phyloP scores from a whole-genome alignment of 2,888 invertebrate species.

The Tridacna crocea region DNA sequence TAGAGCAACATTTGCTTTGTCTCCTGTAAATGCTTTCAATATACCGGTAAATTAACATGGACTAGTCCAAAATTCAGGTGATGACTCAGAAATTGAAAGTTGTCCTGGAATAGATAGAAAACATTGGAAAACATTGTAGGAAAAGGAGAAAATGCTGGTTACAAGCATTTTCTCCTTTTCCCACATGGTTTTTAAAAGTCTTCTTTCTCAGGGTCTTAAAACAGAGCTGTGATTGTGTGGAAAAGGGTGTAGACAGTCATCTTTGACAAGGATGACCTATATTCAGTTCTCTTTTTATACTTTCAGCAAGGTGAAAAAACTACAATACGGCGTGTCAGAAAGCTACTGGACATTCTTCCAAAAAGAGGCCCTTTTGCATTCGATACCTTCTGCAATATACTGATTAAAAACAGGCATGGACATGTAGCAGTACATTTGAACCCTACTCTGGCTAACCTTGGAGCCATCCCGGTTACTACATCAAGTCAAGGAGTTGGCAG shows the following conservation, averaged over 20 bases:
- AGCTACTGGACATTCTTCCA: constrained; percentile 47
- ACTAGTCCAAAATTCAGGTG: too few species aligned
- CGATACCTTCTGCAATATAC: constrained; percentile 27
- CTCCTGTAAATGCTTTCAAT: too few species aligned
- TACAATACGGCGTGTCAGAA: constrained; percentile 9
- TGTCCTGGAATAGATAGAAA: too few species aligned
- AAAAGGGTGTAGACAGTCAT: too few species aligned
- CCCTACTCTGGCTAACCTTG: constrained; percentile 12
- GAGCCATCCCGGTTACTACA: constrained; percentile 13
- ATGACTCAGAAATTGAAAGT: too few species aligned
- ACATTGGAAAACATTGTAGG: neutral
- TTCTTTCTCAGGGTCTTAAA: too few species aligned
- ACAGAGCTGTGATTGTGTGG: too few species aligned
- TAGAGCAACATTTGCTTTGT: too few species aligned
- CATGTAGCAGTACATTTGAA: constrained; percentile 36
- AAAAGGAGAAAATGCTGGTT: neutral
- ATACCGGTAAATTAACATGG: too few species aligned
- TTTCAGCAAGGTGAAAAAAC: constrained; percentile 40
- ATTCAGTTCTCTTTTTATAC: neutral
- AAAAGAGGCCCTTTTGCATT: constrained; percentile 49
- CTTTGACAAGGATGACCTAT: too few species aligned
- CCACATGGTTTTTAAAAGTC: neutral
- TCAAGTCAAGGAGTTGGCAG: neutral
- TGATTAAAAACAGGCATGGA: constrained; percentile 29
- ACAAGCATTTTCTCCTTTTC: neutral